Evolutionary conservation across 2,113 vertebrate species (phyloP), one percentile per base, ranked within the genome.

Genomic region (Chloropsis hardwickii): DNA sequence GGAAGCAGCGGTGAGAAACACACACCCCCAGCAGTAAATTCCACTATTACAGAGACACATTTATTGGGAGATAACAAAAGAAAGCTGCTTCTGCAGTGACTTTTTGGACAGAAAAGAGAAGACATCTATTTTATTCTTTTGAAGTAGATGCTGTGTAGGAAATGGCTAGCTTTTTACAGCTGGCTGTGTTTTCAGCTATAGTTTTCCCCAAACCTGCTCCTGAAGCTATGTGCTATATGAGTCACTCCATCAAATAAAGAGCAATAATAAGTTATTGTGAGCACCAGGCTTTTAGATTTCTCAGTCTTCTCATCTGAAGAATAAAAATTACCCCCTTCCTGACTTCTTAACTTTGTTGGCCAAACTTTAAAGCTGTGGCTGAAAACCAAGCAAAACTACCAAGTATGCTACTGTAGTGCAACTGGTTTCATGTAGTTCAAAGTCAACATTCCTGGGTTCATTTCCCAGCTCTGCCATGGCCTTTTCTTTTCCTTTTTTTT

Each of bases 11-110:
- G 92, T 94, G 94, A 97, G 96, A 95, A 97, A 96, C 88, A 45
- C 90, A 90, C 92, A 90, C 88, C 85, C 94, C 94, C 92, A 88
- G 95, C 93, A 96, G 94, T 97, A 94, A 97, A 96, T 96, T 90
- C 95, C 90, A 81, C 93, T 95, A 90, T 95, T 94, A 95, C 51
- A 81, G 90, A 94, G 93, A 94, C 94, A 94, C 93, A 61, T 96
- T 97, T 96, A 95, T 94, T 94, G 88, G 94, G 80, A 96, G 85
- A 96, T 96, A 95, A 96, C 94, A 96, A 95, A 93, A 94, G 90
- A 96, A 96, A 97, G 94, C 92, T 96, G 94, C 94, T 88, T 96
- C 95, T 95, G 62, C 92, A 67, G 80, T 93, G 95, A 95, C 93
- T 95, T 95, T 97, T 64, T 92, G 93, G 93, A 74, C 86, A 93